These are phyloP conservation scores for Leguminivora glycinivorella DNA, from an alignment of 1,140 invertebrate species.

Conservation along the genomic window DNA sequence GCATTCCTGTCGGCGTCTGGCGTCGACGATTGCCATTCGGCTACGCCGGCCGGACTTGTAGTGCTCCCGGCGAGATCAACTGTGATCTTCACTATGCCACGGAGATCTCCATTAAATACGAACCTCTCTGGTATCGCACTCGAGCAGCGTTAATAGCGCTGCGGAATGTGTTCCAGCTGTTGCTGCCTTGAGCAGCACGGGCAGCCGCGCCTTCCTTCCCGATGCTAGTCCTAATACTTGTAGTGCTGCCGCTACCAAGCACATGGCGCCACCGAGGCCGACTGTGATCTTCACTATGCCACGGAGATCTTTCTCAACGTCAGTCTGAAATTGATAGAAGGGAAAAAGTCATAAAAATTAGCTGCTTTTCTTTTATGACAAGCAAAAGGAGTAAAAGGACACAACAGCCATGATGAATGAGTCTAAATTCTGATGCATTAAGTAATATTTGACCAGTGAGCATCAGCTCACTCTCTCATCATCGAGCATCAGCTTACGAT, in stretches of 20 bases:
- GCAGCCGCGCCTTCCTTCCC: slow-evolving; percentile 47
- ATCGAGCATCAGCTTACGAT: too few relatives aligned
- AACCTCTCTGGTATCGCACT: slow-evolving; percentile 66
- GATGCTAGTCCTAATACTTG: slow-evolving; percentile 55
- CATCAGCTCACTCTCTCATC: too few relatives aligned
- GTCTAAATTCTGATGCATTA: too few relatives aligned
- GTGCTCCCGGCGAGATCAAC: slow-evolving; percentile 57
- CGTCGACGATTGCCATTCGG: too few relatives aligned
- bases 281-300: slow-evolving; percentile 65
- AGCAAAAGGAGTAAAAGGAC: too few relatives aligned
- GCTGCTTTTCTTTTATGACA: too few relatives aligned
- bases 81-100: slow-evolving; percentile 63
- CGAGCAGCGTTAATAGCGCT: slow-evolving; percentile 58
- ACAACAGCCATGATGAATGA: too few relatives aligned
- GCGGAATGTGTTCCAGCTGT: slow-evolving; percentile 63
- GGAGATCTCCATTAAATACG: slow-evolving; percentile 42
- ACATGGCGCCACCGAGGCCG: slow-evolving; percentile 62
- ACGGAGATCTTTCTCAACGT: slow-evolving; percentile 62
- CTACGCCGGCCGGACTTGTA: too few relatives aligned
- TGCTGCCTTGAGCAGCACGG: slow-evolving; percentile 54
- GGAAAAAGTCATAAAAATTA: background rate
- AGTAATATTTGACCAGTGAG: too few relatives aligned
- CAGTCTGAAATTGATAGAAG: slow-evolving; percentile 50
- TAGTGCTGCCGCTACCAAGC: slow-evolving; percentile 57
- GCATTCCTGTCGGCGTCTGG: too few relatives aligned